Evolutionary conservation across 2,113 vertebrate species (phyloP), one percentile per base, ranked within the genome.

Genomic region (Procavia capensis): DNA sequence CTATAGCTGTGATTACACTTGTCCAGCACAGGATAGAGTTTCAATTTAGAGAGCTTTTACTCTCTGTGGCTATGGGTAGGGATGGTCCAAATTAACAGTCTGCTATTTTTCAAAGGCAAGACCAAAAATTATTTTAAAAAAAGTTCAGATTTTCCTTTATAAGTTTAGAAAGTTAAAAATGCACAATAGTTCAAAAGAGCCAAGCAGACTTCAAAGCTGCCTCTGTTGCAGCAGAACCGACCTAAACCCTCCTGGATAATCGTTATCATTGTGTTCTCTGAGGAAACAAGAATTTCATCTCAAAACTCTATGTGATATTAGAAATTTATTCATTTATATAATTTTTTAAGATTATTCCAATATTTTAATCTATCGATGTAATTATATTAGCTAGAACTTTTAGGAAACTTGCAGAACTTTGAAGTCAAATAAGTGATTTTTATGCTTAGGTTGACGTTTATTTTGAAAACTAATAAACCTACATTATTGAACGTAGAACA

Each of bases 61-160:
- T 84, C 74, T 81, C 68, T 87, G 14, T 29, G 83, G 13, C 22
- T 82, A 17, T 66, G 47, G 88, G 74, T 85, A 68, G 59, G 34
- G 85, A 54, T 0, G 24, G 83, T 90, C 64, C 39, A 95, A 90
- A 82, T 85, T 45, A 93, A 76, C 45, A 64, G 43, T 85, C 50
- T 93, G 45, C 45, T 88, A 90, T 92, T 41, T 93, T 97, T 93
- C 81, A 88, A 87, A 88, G 29, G 8, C 20, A 64, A 54, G 41
- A 64, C 3, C 39, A 64, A 84, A 87, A 93, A 24, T 36, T 57
- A 47, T 59, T 54, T 24, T 24, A 81, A 92, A 94, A 68, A n/a
- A 86, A 64, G 54, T 34, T 34, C 19, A 88, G 24, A 75, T 90
- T 94, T 79, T 84, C 59, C 20, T 97, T 88, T 85, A 75, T 54